A percentile compares a stretch with the other conserved stretches of the same genome.
Conservation (phyloP, 2,888 invertebrate genomes). For the Oligia latruncula region DNA sequence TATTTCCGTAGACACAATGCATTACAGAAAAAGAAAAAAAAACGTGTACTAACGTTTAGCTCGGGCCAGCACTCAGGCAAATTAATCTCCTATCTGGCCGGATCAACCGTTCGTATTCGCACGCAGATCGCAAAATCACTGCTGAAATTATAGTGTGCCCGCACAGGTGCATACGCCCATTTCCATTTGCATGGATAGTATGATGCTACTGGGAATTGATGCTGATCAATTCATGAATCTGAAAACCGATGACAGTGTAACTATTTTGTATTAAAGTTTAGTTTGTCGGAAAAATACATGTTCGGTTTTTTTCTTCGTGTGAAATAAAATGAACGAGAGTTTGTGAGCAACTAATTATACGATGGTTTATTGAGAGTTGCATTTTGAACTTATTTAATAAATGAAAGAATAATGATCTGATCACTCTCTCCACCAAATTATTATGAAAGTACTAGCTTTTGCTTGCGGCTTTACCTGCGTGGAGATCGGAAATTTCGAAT, state of each 20-base stretch:
- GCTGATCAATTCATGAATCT: slow-evolving; percentile 76
- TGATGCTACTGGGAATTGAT: slow-evolving; percentile 72
- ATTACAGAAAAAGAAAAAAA: slow-evolving; percentile 26
- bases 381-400: background rate
- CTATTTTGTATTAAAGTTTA: slow-evolving; percentile 53
- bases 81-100: slow-evolving; percentile 77
- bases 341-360: too few relatives aligned
- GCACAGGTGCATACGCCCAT: slow-evolving; percentile 69
- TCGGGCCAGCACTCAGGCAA: slow-evolving; percentile 76
- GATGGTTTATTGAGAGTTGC: background rate
- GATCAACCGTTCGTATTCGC: slow-evolving; percentile 75
- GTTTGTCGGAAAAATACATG: slow-evolving; percentile 21
- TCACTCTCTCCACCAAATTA: background rate
- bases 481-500: too few relatives aligned
- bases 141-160: slow-evolving; percentile 69
- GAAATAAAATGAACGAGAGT: background rate
- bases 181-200: slow-evolving; percentile 78
- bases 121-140: slow-evolving; percentile 73
- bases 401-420: background rate
- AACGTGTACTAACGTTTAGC: slow-evolving; percentile 54
- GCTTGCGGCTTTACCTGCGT: background rate
- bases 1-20: slow-evolving; percentile 34
- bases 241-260: slow-evolving; percentile 70
- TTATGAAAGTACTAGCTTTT: background rate
- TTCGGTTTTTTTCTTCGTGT: background rate